phyloP scores from a whole-genome alignment of 2,113 vertebrate species.

The Pomatostomus ruficeps region DNA sequence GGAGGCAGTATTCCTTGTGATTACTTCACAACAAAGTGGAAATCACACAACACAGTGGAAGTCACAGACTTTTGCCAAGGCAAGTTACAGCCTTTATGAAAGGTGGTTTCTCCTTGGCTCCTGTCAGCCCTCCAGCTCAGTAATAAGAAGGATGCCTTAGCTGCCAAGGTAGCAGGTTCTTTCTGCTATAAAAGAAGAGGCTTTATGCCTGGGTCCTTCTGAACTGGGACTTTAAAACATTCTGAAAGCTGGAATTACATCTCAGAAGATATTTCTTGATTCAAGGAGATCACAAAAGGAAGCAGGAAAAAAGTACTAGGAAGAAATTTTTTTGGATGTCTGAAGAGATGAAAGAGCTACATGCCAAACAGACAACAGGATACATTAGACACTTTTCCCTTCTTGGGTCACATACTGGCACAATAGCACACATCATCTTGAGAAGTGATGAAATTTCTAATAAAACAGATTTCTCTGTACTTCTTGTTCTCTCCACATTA shows the following conservation, averaged over 20 bases:
- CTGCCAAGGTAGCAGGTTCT: not conserved
- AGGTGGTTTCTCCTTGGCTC: not conserved
- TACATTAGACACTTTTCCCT: not conserved
- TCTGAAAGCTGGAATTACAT: not conserved
- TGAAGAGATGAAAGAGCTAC: not conserved
- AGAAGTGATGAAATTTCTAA: not conserved
- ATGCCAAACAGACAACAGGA: not conserved
- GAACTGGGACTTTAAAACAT: not conserved
- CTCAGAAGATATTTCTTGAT: not conserved
- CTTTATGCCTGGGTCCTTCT: not conserved
- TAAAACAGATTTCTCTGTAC: not conserved
- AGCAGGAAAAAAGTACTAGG: not conserved
- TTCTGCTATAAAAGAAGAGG: not conserved
- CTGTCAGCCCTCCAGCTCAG: not conserved
- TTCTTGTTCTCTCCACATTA: not conserved
- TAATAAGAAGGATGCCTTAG: not conserved
- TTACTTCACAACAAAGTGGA: not conserved
- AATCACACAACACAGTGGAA: not conserved
- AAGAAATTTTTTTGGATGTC: not conserved
- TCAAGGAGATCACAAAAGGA: not conserved
- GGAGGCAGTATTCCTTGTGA: not conserved
- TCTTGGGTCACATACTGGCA: not conserved
- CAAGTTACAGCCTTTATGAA: not conserved
- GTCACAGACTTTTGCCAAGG: not conserved
- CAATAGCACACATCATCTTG: not conserved